These are phyloP conservation scores for Petromus typicus DNA, from an alignment of 2,113 vertebrate genomes.

Conservation along the genomic window DNA sequence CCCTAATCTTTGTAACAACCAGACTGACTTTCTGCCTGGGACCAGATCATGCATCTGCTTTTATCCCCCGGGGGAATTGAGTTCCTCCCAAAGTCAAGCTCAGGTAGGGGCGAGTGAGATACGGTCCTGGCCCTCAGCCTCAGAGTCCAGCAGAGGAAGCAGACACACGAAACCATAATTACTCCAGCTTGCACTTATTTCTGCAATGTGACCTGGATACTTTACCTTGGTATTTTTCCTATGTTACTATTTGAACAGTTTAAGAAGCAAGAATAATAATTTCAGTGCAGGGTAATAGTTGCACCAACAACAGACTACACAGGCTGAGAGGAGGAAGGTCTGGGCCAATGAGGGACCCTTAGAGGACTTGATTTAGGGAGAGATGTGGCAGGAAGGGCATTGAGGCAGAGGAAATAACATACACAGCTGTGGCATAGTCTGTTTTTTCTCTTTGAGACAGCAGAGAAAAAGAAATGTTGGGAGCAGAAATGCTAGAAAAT, in stretches of 20 bases:
- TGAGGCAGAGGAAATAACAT: not conserved
- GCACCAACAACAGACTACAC: not conserved
- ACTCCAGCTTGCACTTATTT: slow-evolving; percentile 28
- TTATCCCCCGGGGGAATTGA: not conserved
- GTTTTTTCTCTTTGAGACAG: not conserved
- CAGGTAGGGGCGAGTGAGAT: not conserved
- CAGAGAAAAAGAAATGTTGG: not conserved
- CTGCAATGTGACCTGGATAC: not conserved
- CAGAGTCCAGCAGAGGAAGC: not conserved
- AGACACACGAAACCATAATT: slow-evolving; percentile 35
- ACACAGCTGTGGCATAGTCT: not conserved
- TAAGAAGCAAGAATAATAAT: slow-evolving; percentile 49
- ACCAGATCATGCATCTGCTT: not conserved
- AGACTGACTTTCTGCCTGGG: not conserved
- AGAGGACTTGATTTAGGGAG: not conserved
- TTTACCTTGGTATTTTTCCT: not conserved
- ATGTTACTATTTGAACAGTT: slow-evolving; percentile 52
- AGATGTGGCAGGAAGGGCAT: not conserved
- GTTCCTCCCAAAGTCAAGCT: not conserved
- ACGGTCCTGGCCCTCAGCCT: not conserved
- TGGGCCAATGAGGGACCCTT: not conserved
- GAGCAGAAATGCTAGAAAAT: not conserved
- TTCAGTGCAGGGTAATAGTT: not conserved
- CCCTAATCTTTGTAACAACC: too few species aligned
- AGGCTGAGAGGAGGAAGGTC: not conserved